These are phyloP conservation scores for Achlya flavicornis DNA, from an alignment of 2,888 invertebrate species.

Conservation along the genomic window DNA sequence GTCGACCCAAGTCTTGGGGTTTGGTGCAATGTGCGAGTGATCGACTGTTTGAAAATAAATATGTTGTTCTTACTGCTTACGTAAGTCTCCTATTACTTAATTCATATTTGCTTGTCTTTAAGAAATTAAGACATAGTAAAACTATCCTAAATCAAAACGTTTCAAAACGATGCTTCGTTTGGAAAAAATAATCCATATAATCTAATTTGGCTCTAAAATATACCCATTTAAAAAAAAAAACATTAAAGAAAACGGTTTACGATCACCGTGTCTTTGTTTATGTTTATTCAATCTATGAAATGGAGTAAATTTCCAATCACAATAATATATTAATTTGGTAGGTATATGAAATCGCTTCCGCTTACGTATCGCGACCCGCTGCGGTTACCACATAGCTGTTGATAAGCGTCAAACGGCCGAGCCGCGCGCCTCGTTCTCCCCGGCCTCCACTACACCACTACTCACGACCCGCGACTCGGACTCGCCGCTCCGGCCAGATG, in stretches of 20 bases:
- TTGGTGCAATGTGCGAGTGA: slow-evolving; percentile 44
- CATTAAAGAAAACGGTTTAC: too few species aligned
- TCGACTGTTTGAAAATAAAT: not conserved
- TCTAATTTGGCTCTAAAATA: too few species aligned
- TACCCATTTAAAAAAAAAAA: too few species aligned
- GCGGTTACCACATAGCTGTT: slow-evolving; percentile 46
- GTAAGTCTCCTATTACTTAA: not conserved
- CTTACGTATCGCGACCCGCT: slow-evolving; percentile 24
- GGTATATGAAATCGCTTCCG: not conserved
- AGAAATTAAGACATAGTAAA: too few species aligned
- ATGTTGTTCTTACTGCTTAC: not conserved
- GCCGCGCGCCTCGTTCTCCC: not conserved
- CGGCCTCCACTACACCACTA: slow-evolving; percentile 36
- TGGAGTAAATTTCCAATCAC: too few species aligned
- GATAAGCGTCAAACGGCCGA: slow-evolving; percentile 50
- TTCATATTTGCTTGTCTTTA: too few species aligned
- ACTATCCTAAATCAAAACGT: too few species aligned
- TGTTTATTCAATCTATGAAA: too few species aligned
- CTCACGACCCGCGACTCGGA: slow-evolving; percentile 36
- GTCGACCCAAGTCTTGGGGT: slow-evolving; percentile 42
- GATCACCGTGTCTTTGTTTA: too few species aligned
- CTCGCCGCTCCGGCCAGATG: slow-evolving; percentile 42
- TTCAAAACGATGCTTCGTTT: too few species aligned
- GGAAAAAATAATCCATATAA: too few species aligned
- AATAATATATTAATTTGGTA: not conserved